Percentiles rank a stretch among this genome's conserved stretches.
Evolutionary conservation across 2,113 vertebrate species (phyloP).

Genomic region (Anser brachyrhynchus): DNA sequence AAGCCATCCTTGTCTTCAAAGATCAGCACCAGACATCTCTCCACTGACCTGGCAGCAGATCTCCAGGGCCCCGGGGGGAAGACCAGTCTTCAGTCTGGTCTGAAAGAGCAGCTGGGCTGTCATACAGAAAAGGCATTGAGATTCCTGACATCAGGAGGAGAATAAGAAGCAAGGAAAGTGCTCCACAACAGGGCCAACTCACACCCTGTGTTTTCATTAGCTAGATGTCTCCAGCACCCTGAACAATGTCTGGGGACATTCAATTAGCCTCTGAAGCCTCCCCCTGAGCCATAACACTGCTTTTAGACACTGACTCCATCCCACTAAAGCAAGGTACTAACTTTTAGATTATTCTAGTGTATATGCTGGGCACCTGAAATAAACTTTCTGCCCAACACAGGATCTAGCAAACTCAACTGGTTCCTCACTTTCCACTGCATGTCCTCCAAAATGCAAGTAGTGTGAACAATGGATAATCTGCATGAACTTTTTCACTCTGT

Average conservation of each 20-base stretch:
- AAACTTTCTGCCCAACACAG: neutral
- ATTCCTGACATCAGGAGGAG: neutral
- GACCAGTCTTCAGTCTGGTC: neutral
- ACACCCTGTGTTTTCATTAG: neutral
- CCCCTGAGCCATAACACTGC: neutral
- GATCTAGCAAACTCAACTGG: neutral
- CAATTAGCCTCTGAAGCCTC: neutral
- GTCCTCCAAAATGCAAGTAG: neutral
- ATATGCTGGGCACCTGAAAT: neutral
- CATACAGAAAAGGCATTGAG: neutral
- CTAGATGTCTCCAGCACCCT: neutral
- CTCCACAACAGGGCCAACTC: neutral
- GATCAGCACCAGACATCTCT: neutral
- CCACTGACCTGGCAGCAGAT: neutral
- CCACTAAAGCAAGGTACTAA: neutral
- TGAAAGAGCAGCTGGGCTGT: neutral
- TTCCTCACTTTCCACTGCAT: neutral
- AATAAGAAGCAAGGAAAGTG: neutral
- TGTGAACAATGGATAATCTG: too few species aligned
- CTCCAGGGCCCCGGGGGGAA: neutral
- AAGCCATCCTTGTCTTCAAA: neutral
- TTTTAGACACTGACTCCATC: neutral
- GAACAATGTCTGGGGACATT: neutral
- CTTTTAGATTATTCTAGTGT: neutral
- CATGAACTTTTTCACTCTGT: too few species aligned